Conservation (phyloP, 2,113 vertebrate genomes). For the Thinocorus orbignyianus region DNA sequence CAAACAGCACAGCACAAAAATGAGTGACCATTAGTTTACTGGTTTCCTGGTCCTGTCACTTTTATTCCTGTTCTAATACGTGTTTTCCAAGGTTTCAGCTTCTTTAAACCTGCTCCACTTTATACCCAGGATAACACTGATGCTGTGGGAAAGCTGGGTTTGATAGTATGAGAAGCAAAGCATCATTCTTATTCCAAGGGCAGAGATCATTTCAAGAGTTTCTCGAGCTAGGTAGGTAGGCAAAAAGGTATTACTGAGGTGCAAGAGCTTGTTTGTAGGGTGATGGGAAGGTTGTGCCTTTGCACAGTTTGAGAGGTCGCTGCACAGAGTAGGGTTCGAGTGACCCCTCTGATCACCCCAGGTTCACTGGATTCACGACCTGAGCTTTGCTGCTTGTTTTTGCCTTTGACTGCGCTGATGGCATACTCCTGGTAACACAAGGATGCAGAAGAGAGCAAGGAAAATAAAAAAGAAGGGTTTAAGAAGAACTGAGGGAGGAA, state of each 20-base stretch:
- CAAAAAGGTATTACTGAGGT: neutral
- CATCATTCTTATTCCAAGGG: neutral
- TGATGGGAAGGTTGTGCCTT: neutral
- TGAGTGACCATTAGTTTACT: neutral
- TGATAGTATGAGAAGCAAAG: neutral
- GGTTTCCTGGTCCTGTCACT: neutral
- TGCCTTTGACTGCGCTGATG: neutral
- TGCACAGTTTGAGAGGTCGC: neutral
- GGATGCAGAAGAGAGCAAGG: neutral
- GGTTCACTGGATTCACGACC: neutral
- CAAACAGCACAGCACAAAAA: neutral
- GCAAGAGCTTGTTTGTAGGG: neutral
- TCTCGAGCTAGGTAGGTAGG: neutral
- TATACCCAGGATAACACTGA: accelerated
- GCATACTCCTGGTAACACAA: accelerated
- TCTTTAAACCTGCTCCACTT: neutral
- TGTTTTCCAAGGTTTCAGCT: neutral
- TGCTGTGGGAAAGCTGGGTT: neutral
- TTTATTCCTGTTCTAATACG: neutral
- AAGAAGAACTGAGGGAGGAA: too few relatives aligned
- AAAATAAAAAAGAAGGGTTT: accelerated
- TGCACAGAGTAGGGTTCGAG: neutral
- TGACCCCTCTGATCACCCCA: neutral
- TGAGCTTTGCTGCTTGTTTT: neutral
- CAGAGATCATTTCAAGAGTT: neutral